Conservation (phyloP, 2,113 vertebrate genomes). For the Eptatretus burgeri region DNA sequence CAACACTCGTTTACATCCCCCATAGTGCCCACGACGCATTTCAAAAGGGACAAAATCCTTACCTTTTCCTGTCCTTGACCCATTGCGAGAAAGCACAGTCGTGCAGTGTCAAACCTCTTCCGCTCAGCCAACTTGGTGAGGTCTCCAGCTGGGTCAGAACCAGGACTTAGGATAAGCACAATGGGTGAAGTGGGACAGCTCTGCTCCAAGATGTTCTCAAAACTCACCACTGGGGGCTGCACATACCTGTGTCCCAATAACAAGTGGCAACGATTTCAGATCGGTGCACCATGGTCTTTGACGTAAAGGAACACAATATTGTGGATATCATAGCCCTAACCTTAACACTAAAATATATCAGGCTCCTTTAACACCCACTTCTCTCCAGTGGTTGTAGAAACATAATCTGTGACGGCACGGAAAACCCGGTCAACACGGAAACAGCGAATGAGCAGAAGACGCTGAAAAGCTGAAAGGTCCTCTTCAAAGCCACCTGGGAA, state of each 20-base stretch:
- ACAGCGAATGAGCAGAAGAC: constrained; percentile 49
- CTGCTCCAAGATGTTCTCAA: constrained; percentile 47
- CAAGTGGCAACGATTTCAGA: too few species aligned
- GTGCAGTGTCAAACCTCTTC: constrained; percentile 34
- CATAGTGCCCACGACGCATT: too few species aligned
- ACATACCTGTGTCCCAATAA: too few species aligned
- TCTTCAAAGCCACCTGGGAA: constrained; percentile 32
- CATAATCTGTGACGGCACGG: constrained; percentile 48
- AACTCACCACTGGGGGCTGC: constrained; percentile 72
- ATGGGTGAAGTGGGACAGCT: constrained; percentile 53
- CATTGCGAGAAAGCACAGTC: constrained; percentile 71
- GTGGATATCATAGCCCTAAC: too few species aligned
- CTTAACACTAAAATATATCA: too few species aligned
- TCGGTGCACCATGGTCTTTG: too few species aligned
- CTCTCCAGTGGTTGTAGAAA: constrained; percentile 42
- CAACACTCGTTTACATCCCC: too few species aligned
- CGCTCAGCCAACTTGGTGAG: constrained; percentile 57
- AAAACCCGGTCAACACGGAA: constrained; percentile 70
- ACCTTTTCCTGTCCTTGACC: constrained; percentile 89
- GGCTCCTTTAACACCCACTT: too few species aligned
- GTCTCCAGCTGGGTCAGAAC: constrained; percentile 56
- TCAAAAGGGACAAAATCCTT: too few species aligned
- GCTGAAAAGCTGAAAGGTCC: constrained; percentile 40
- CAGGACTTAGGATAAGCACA: constrained; percentile 72
- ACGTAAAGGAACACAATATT: too few species aligned